Evolutionary conservation across 53 echinoderm and acorn worm species (phyloP), one percentile per base, ranked within the genome.

Genomic region (Temnopleurus reevesii): DNA sequence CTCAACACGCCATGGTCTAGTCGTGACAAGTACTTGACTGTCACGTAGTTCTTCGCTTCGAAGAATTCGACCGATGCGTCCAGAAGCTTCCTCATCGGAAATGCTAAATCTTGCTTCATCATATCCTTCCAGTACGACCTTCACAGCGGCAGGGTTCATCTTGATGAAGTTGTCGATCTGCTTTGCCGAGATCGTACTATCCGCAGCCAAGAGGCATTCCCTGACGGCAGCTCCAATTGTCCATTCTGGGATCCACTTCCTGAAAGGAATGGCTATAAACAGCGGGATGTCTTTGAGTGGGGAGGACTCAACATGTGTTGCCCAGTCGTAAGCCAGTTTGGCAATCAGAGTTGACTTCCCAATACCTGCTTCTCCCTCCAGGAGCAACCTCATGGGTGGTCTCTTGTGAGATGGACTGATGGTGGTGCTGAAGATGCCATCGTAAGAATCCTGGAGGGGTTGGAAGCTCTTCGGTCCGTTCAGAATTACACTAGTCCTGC

Each of bases 261-360:
- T 58, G 44, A 86, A 49, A 2, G 86, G 86, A n/a, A 86, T 34
- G 28, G 61, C 86, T 12, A 86, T 26, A 27, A 86, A 61, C 13
- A 59, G 27, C 12, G 86, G 86, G 17, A 60, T 45, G 19, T 86
- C 86, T 86, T 60, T 86, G 60, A 86, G 46, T n/a, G 86, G 86
- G 2, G 86, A 86, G 4, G 86, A 86, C 12, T 86, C 63, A 9
- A 46, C 46, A 12, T 45, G n/a, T 36, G 45, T 86, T 24, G 61
- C 59, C 86, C 86, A 86, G 45, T 86, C 86, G 9, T 86, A 86
- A 61, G 86, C 86, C 60, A 86, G 46, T 60, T 86, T 86, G 25
- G 86, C 86, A 17, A 61, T 18, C 7, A 86, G 46, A 24, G 86
- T 86, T 29, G 86, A 43, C 30, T 86, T 86, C 4, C 86, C 86